phyloP scores from a whole-genome alignment of 2,797 vertebrate species.

The Acestrorhynchus altus region DNA sequence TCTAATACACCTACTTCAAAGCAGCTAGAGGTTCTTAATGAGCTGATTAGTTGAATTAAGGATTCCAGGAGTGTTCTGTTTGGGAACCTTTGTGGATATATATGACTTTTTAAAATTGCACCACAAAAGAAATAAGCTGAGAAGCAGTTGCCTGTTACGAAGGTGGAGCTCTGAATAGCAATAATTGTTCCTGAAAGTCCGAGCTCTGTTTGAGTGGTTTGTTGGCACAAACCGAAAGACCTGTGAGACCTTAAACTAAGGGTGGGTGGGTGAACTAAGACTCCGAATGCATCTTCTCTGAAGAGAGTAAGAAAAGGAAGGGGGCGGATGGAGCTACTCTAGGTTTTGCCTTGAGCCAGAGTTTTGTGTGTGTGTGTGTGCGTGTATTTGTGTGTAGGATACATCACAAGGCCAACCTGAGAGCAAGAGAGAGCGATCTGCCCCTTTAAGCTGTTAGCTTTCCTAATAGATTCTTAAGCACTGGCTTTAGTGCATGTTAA shows the following conservation, averaged over 20 bases:
- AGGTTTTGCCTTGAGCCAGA: slow-evolving; percentile 16
- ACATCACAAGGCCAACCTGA: slow-evolving; percentile 69
- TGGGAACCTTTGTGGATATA: too few species aligned
- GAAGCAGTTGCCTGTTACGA: too few species aligned
- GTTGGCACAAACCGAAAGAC: slow-evolving; percentile 3
- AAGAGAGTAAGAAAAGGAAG: neutral
- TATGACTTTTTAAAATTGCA: too few species aligned
- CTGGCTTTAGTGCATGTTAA: slow-evolving; percentile 89
- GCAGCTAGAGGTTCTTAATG: too few species aligned
- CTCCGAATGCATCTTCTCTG: neutral
- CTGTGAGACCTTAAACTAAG: slow-evolving; percentile 1
- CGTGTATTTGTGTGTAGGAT: slow-evolving; percentile 52
- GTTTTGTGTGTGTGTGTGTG: slow-evolving; percentile 4
- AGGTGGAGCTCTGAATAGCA: neutral
- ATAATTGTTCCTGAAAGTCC: too few species aligned
- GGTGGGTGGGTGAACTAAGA: slow-evolving; percentile 29
- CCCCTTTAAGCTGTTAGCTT: slow-evolving; percentile 81
- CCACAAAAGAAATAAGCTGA: too few species aligned
- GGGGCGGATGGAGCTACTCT: neutral
- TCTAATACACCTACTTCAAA: too few species aligned
- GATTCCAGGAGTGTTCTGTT: too few species aligned
- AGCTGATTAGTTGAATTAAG: too few species aligned
- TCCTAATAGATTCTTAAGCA: slow-evolving; percentile 88
- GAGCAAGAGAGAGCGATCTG: slow-evolving; percentile 72
- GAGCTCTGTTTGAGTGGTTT: slow-evolving; percentile 38